phyloP scores from a whole-genome alignment of 2,888 invertebrate genomes.

The Eueremaeus valkanovi region DNA sequence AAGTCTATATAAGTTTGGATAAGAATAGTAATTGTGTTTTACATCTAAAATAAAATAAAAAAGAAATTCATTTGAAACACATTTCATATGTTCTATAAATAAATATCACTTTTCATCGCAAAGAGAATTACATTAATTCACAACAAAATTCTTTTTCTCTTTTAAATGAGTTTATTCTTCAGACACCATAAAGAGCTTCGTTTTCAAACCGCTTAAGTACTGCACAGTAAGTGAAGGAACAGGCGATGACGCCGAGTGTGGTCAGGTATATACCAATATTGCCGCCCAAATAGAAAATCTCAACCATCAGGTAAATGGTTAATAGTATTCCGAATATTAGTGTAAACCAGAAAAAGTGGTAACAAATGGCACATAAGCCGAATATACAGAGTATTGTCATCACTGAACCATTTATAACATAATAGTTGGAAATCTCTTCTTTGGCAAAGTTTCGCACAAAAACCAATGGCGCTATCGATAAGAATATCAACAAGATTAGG shows the following conservation, averaged over 20 bases:
- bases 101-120: not conserved
- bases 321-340: conserved; percentile 16
- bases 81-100: not conserved
- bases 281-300: conserved; percentile 7
- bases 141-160: not conserved
- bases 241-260: conserved; percentile 28
- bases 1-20: too few relatives aligned
- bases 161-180: not conserved
- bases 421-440: not conserved
- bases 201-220: conserved; percentile 29
- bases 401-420: conserved; percentile 30
- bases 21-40: too few relatives aligned
- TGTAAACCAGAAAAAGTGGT: conserved; percentile 36
- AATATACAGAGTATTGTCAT: conserved; percentile 2
- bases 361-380: conserved; percentile 38
- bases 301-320: conserved; percentile 7
- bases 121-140: not conserved
- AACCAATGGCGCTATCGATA: conserved; percentile 26
- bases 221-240: conserved; percentile 40
- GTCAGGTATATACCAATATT: conserved; percentile 36
- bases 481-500: conserved; percentile 30
- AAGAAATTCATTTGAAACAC: not conserved
- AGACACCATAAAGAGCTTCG: conserved; percentile 38
- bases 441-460: conserved; percentile 33
- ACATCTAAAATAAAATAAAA: not conserved